These are phyloP conservation scores for Hydropotes inermis DNA, from an alignment of 2,113 vertebrate genomes.

Conservation along the genomic window DNA sequence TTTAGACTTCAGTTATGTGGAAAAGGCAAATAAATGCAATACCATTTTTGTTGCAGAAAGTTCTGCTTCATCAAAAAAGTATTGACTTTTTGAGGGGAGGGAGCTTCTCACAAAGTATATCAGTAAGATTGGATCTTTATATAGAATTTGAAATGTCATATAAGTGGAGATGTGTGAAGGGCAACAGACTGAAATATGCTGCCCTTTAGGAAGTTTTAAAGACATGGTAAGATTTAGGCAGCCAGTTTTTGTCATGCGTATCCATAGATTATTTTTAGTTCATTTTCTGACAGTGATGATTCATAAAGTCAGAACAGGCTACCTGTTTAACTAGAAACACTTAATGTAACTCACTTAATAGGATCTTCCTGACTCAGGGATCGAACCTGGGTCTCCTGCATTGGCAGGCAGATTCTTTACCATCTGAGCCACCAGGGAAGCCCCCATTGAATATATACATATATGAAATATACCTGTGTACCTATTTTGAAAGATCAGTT, in stretches of 20 bases:
- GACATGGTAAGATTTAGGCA: background rate
- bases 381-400: background rate
- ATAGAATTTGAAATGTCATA: background rate
- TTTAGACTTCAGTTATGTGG: background rate
- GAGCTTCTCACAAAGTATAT: background rate
- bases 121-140: background rate
- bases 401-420: background rate
- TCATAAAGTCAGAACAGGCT: background rate
- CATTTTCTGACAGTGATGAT: background rate
- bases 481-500: conserved; percentile 13
- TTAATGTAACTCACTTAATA: background rate
- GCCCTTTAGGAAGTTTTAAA: background rate
- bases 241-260: background rate
- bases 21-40: background rate
- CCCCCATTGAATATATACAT: background rate
- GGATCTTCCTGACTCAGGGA: background rate
- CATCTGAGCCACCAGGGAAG: background rate
- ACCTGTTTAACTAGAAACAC: background rate
- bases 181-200: background rate
- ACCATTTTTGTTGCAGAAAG: background rate
- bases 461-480: background rate
- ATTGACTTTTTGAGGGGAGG: background rate
- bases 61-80: conserved; percentile 23
- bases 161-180: background rate
- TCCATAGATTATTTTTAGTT: background rate